Evolutionary conservation across 2,113 vertebrate species (phyloP), one percentile per base, ranked within the genome.

Genomic region (Indicator indicator): DNA sequence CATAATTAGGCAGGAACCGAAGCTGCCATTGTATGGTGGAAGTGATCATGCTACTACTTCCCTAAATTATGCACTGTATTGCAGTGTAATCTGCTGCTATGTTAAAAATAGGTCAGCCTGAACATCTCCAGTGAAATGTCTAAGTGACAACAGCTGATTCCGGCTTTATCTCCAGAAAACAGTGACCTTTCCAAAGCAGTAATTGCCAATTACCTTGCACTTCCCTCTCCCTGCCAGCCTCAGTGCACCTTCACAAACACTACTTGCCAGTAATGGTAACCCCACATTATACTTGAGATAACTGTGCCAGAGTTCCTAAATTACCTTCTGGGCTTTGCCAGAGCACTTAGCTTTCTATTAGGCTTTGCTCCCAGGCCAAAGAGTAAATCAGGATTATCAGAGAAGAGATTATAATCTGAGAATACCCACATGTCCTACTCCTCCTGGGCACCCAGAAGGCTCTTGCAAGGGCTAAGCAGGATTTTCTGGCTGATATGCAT

Each of bases 41-140:
- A 52, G 56, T 83, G 95, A 96, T 97, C 94, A 87, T 69, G 82
- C 90, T 92, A 93, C 96, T 56, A 89, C 84, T 95, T 89, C 89
- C 82, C 96, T 98, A 93, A 97, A 98, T 98, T 97, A 97, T 98
- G 97, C 97, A 97, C 74, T 60, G 73, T 88, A 58, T 84, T 72
- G 36, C 96, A 95, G 95, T 58, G 79, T 94, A 93, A 96, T 97
- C 78, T 87, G 79, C 97, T 96, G 94, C 95, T 95, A 92, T 32
- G 9, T 97, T 97, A 92, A 95, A 98, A 98, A 96, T 96, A 97
- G 97, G 96, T 95, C 96, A 96, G 73, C 84, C 4, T 91, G 42
- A 27, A 77, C 68, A 89, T 90, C 79, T 86, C 80, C 85, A 94
- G 90, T 88, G 91, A 95, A 93, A 95, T 92, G 87, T 90, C 88